Evolutionary conservation across 92 coral and sea anemone genomes (phyloP), one percentile per base, ranked within the genome.

Genomic region (Phymanthus crucifer): DNA sequence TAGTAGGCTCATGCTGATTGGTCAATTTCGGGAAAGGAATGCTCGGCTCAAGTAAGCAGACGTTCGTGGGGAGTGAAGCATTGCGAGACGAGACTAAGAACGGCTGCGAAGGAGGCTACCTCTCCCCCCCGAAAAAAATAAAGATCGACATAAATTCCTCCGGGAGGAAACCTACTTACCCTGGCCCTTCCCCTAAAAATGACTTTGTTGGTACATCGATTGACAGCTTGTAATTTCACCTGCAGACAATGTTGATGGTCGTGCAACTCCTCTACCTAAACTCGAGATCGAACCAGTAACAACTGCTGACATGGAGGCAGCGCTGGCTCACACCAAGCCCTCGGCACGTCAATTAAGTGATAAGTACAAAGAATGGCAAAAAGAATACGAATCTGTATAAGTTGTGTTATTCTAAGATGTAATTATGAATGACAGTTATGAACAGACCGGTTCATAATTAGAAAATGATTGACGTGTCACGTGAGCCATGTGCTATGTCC

Each of bases 311-410:
- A 87, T 95, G 31, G 92, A 93, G 56, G 98, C 99, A 75, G 99
- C 99, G 76, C 83, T 95, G 78, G 89, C 91, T 47, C 94, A 91
- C 76, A 95, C 99, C 18, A 95, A 95, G 48, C 99, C 99, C 23
- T 95, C 99, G 16, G 99, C 98, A 33, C 87, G 99, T n/a, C 97
- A 88, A 67, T 80, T 95, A 40, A 86, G 89, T 74, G 92, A 93
- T 58, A 95, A 95, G 85, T 95, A 95, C 79, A 82, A 85, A 47
- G 98, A 90, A 38, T 95, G 99, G 99, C 99, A 95, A 73, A 93
- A 89, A 75, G 98, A 94, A 73, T 94, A 94, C 35, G 98, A 94
- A 24, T 92, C 97, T 8, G 98, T 94, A 14, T 80, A 65, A 72
- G n/a, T 54, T 7, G n/a, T 54, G 64, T 54, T 54, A 24, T 43